Percentiles rank a stretch among this genome's conserved stretches.
phyloP scores from a whole-genome alignment of 2,797 vertebrate genomes.

The Graptemys geographica region DNA sequence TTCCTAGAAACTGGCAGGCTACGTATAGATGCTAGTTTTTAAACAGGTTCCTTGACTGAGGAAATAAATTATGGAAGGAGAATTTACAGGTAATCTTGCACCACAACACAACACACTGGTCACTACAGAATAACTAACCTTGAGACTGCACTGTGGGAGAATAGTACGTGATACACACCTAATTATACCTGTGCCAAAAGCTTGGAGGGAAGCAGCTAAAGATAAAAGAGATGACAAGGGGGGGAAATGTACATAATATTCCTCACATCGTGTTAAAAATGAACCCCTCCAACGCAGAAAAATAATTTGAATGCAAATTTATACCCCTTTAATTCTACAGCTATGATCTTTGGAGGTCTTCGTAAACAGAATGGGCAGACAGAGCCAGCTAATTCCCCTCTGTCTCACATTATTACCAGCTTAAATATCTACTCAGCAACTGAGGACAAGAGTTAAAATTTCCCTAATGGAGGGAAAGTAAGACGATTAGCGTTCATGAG shows the following conservation, averaged over 20 bases:
- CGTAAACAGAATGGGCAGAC: background rate
- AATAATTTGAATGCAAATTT: background rate
- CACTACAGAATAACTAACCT: background rate
- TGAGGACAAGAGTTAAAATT: conserved; percentile 4
- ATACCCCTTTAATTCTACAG: background rate
- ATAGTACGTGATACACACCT: background rate
- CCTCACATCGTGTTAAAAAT: fast-evolving
- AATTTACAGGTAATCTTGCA: background rate
- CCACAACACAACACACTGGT: background rate
- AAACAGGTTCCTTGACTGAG: background rate
- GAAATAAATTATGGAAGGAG: background rate
- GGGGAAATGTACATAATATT: background rate
- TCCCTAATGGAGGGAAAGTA: conserved; percentile 2
- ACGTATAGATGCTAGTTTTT: background rate
- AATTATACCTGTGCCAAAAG: background rate
- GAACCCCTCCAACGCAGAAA: fast-evolving
- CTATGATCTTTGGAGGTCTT: background rate
- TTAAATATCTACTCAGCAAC: background rate
- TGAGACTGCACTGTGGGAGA: background rate
- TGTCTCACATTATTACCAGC: fast-evolving
- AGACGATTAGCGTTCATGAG: background rate
- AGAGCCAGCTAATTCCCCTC: background rate
- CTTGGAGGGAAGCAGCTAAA: background rate
- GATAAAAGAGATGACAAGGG: background rate
- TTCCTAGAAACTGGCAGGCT: background rate